These are phyloP conservation scores for Muscicapa striata DNA, from an alignment of 2,797 vertebrate genomes.

Conservation along the genomic window DNA sequence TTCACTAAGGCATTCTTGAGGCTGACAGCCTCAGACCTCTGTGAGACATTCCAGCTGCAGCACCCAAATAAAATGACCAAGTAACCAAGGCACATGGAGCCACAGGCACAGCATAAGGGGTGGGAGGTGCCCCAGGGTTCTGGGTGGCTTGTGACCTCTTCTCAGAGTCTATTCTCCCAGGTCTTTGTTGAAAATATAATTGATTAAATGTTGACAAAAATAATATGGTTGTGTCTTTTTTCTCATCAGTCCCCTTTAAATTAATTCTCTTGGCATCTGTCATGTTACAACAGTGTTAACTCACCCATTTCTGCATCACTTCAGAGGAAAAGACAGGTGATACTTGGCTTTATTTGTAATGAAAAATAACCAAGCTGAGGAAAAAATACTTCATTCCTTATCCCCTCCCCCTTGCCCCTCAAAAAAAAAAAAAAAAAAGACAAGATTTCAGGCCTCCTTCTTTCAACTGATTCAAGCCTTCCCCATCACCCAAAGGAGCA, in stretches of 20 bases:
- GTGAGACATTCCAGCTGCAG: neutral
- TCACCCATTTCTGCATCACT: neutral
- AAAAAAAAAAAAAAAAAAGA: neutral
- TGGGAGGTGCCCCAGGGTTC: neutral
- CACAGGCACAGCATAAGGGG: neutral
- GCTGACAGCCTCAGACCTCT: neutral
- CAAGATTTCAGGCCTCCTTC: neutral
- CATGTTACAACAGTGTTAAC: neutral
- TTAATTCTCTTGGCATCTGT: neutral
- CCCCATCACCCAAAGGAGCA: neutral
- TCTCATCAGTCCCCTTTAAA: neutral
- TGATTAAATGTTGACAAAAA: neutral
- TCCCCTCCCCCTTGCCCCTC: neutral
- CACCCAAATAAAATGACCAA: neutral
- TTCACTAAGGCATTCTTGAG: neutral
- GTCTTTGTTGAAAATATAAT: neutral
- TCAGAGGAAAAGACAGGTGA: neutral
- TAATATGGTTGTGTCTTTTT: neutral
- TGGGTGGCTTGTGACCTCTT: neutral
- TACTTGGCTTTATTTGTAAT: neutral
- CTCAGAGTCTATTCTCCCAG: neutral
- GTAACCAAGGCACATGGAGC: neutral
- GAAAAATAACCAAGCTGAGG: neutral
- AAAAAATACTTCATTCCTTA: neutral
- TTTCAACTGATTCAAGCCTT: neutral